Evolutionary conservation across 2,797 vertebrate species (phyloP), one percentile per base, ranked within the genome.

Genomic region (Pangasius mekongensis): DNA sequence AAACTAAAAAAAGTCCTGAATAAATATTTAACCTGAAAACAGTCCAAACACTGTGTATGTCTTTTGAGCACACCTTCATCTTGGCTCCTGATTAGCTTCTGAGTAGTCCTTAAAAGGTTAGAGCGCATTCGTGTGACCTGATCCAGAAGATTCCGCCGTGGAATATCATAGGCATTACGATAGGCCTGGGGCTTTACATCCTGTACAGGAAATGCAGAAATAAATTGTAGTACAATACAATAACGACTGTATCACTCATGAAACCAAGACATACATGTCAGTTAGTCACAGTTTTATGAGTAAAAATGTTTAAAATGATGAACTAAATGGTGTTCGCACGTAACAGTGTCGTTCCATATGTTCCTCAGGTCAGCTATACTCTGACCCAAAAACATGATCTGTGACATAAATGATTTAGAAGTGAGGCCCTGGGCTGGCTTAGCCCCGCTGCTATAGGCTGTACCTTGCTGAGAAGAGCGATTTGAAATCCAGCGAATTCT

Each of bases 81-180:
- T 92, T 99, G 98, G 81, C 97, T 97, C 90, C 96, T 94, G 90
- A 99, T 98, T 86, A 97, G 95, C 90, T 97, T 99, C 89, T 97
- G 97, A 0, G 96, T 96, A 0, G 96, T 98, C 93, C 97, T 97
- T 92, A 99, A 94, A 89, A 99, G 94, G 90, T 99, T 99, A 89
- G 98, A 97, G 94, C 98, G 97, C 99, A 99, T 99, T 89, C 98
- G 94, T 2, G 98, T 99, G 91, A 99, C 95, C 89, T 99, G 98
- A 94, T 99, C 99, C 91, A 99, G 93, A 86, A 99, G 97, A 93
- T 95, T 98, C 91, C 94, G 94, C 58, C 98, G 96, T 4, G 99
- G 98, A 96, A 99, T 99, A 96, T 99, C 99, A 9, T 98, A 99
- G 0, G 99, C 98, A 52, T 99, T 99, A 90, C 98, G 95, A 92